Percentiles rank a stretch among this genome's conserved stretches.
Evolutionary conservation across 2,797 vertebrate species (phyloP).

Genomic region (Onychomys arenicola): DNA sequence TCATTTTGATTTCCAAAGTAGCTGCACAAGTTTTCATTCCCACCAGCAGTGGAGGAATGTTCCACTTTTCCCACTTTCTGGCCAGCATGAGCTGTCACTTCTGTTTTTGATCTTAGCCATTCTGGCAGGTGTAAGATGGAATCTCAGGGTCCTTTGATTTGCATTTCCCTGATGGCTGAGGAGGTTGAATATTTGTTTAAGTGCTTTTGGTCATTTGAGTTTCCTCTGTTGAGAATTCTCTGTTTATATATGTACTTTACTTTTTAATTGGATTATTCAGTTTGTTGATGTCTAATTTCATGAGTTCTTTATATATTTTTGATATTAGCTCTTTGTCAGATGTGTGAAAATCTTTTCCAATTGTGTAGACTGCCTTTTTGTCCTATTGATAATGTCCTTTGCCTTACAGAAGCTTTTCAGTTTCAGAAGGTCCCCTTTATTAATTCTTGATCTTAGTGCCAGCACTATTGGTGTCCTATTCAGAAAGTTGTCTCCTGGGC

Average conservation of each 20-base stretch:
- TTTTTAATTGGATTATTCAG: background rate
- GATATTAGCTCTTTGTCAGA: background rate
- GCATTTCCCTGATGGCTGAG: background rate
- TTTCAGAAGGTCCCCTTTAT: background rate
- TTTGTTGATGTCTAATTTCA: background rate
- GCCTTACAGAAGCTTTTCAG: background rate
- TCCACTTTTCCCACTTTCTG: background rate
- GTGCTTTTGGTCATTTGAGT: background rate
- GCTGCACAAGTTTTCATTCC: background rate
- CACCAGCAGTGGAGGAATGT: background rate
- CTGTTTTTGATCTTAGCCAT: background rate
- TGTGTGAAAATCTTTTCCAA: background rate
- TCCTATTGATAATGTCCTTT: background rate
- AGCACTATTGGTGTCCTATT: background rate
- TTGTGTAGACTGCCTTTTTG: background rate
- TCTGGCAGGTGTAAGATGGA: background rate
- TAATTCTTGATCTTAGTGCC: background rate
- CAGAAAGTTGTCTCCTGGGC: background rate
- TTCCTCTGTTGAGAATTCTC: background rate
- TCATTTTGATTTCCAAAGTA: background rate
- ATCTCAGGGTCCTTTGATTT: background rate
- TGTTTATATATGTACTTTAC: background rate
- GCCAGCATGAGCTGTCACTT: background rate
- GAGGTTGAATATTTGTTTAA: background rate
- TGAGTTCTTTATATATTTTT: background rate